Conservation (phyloP, 2,113 vertebrate genomes). For the Bostrychus sinensis region DNA sequence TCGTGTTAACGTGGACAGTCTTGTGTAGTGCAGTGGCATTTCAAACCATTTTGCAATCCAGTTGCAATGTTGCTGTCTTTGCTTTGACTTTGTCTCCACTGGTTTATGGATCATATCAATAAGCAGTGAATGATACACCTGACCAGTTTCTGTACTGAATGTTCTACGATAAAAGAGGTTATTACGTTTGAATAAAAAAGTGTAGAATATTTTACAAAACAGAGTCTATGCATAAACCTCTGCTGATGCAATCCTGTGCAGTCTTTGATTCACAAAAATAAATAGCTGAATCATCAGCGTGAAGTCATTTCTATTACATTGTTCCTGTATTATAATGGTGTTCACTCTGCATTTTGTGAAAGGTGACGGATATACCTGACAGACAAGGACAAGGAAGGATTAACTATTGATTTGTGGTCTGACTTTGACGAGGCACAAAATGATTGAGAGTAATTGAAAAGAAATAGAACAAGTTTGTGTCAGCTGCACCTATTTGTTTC, state of each 20-base stretch:
- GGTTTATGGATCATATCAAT: conserved; percentile 50
- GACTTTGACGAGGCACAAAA: conserved; percentile 28
- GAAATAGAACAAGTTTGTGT: conserved; percentile 53
- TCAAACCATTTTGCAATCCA: conserved; percentile 7
- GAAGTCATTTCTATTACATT: conserved; percentile 3
- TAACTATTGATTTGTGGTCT: conserved; percentile 68
- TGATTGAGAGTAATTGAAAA: conserved; percentile 58
- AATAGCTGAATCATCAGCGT: conserved; percentile 61
- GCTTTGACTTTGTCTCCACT: conserved; percentile 37
- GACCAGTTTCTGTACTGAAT: conserved; percentile 23
- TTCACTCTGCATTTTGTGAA: neutral
- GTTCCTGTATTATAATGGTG: too few species aligned
- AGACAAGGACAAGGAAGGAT: too few species aligned
- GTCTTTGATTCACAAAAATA: conserved; percentile 72
- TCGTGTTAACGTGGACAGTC: conserved; percentile 69
- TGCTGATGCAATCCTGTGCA: conserved; percentile 74
- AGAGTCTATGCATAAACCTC: conserved; percentile 79
- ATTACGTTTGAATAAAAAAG: conserved; percentile 28
- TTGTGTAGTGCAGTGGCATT: conserved; percentile 66
- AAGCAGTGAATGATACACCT: conserved; percentile 34
- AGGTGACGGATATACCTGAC: conserved; percentile 42
- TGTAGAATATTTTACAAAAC: conserved; percentile 72
- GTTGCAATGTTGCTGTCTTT: conserved; percentile 36
- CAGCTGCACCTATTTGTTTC: conserved; percentile 27
- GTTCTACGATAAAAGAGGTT: conserved; percentile 44